Percentiles rank a stretch among this genome's conserved stretches.
Conservation (phyloP, 2,888 invertebrate species). For the Caenorhabditis imperialis region DNA sequence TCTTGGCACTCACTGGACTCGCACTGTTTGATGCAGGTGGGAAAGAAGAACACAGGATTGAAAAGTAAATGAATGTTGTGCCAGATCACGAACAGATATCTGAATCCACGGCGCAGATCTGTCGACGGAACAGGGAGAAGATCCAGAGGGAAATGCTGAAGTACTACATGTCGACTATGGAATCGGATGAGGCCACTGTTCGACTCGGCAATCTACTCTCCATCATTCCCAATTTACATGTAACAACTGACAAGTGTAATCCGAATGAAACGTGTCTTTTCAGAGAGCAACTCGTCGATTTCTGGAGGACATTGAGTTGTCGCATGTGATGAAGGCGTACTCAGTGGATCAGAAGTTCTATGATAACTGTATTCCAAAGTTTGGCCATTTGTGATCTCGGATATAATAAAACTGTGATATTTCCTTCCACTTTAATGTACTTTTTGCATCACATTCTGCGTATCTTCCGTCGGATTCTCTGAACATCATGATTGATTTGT, state of each 20-base stretch:
- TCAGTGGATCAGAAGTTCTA: constrained; percentile 33
- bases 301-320: constrained; percentile 37
- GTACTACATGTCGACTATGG: constrained; percentile 16
- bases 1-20: constrained; percentile 29
- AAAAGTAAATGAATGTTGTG: no score
- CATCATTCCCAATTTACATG: constrained; percentile 39
- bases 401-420: not conserved
- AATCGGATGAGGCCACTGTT: constrained; percentile 11
- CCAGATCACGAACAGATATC: constrained; percentile 22
- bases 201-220: constrained; percentile 29
- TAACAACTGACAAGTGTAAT: not conserved
- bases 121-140: constrained; percentile 12
- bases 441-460: no score
- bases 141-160: constrained; percentile 36
- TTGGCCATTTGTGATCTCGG: constrained; percentile 14
- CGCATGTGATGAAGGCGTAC: constrained; percentile 37
- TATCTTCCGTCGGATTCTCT: no score
- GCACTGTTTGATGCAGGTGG: constrained; percentile 33
- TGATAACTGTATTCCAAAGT: constrained; percentile 40
- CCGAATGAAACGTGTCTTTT: not conserved
- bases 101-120: constrained; percentile 10
- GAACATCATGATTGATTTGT: no score
- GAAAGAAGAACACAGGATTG: no score
- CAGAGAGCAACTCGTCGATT: constrained; percentile 34
- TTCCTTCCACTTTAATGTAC: no score